Evolutionary conservation across 2,888 invertebrate genomes (phyloP).

Genomic region (Hemithea aestivaria): DNA sequence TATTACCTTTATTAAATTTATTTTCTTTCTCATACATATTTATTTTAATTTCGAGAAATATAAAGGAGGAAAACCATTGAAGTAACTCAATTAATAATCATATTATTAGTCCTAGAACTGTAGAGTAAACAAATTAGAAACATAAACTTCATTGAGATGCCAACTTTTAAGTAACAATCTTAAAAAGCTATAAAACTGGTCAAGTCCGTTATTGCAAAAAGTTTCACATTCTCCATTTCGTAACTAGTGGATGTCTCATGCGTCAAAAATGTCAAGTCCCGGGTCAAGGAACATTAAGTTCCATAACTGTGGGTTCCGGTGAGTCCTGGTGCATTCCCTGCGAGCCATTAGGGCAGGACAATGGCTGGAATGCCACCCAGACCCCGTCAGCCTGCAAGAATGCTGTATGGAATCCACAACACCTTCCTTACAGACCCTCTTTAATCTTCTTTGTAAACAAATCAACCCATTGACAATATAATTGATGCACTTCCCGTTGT

Average conservation of each 20-base stretch:
- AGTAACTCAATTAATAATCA: no score
- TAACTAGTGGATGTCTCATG: conserved; percentile 29
- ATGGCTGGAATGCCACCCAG: conserved; percentile 48
- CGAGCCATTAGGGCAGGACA: conserved; percentile 45
- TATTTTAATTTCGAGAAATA: no score
- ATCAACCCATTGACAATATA: conserved; percentile 14
- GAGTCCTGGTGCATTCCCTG: conserved; percentile 51
- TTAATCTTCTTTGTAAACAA: conserved; percentile 14
- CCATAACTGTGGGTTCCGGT: conserved; percentile 46
- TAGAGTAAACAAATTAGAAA: no score
- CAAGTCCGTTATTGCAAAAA: conserved; percentile 3
- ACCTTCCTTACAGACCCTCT: conserved; percentile 40
- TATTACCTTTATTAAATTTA: no score
- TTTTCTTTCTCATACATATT: no score
- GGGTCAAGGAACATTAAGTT: conserved; percentile 28
- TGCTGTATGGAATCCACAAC: conserved; percentile 55
- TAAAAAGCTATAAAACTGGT: no score
- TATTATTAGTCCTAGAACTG: no score
- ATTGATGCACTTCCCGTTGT: conserved; percentile 25
- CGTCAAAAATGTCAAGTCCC: conserved; percentile 30
- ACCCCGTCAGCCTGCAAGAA: conserved; percentile 49
- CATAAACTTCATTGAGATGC: no score
- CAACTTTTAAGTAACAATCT: no score
- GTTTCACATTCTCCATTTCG: neutral
- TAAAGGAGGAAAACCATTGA: no score